Base-by-base conservation (phyloP, 2,797 vertebrate species). In the Chelon labrosus region DNA sequence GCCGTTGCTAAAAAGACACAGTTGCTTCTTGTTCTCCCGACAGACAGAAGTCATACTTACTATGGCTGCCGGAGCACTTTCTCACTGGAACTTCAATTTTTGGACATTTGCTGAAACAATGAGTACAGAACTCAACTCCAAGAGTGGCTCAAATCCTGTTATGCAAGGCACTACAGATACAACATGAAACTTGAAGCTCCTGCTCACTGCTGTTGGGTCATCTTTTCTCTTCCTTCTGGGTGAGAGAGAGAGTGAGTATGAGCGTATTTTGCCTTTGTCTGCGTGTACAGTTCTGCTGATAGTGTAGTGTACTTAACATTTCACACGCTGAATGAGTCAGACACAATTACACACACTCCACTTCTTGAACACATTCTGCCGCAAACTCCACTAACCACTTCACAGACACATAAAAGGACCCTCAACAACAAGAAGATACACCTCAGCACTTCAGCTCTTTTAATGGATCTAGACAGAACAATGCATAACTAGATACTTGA, bases 321-420 rank as follows among this genome's bases (percentile, higher is more conserved):
- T 70, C 56, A 72, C 37, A n/a, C 49, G 50, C 58, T 17, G 70
- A 77, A 68, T 82, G 82, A 88, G 77, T 82, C 86, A 88, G 65
- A 74, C 79, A 66, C 61, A 71, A 72, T 80, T 82, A 77, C 65
- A 65, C 66, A 76, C 71, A 66, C 66, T 64, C 35, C 35, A 67
- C 53, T 55, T 61, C 27, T 54, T 57, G 69, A 69, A 71, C 70
- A 75, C 55, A 63, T 67, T 79, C 37, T 59, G 17, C 58, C 39
- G 58, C 20, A 54, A 76, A 67, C 52, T 70, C 58, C 19, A 38
- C 53, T 13, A 57, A 72, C 50, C 55, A 73, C 67, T 77, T 63
- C 19, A 8, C 47, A 76, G 56, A 47, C 1, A 11, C 64, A 78
- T 51, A 55, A 65, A 70, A 70, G 20, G 50, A 56, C 52, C 47